Percentiles rank a stretch among this genome's conserved stretches.
phyloP scores from a whole-genome alignment of 2,888 invertebrate species.

The Nezara viridula region DNA sequence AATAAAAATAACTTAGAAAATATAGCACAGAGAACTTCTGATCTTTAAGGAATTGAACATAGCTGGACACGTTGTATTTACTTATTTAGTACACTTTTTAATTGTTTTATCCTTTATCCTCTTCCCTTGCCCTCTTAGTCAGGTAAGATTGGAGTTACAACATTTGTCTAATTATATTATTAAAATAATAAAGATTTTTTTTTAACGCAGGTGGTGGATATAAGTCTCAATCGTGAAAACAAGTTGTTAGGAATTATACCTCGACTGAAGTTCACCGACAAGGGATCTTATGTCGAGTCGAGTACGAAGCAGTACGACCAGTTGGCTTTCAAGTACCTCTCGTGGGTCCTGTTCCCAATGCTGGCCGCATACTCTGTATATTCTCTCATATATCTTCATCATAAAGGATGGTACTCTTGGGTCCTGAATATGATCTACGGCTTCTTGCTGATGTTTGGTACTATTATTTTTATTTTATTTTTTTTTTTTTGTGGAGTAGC shows the following conservation, averaged over 20 bases:
- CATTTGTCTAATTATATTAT: too few species aligned
- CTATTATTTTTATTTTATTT: neutral
- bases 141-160: too few species aligned
- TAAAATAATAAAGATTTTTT: conserved; percentile 36
- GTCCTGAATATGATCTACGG: conserved; percentile 97
- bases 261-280: conserved; percentile 86
- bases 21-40: too few species aligned
- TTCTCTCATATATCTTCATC: conserved; percentile 94
- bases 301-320: conserved; percentile 95
- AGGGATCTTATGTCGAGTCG: conserved; percentile 96
- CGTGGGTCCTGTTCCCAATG: conserved; percentile 96
- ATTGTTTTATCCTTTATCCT: too few species aligned
- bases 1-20: too few species aligned
- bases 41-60: too few species aligned
- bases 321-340: conserved; percentile 95
- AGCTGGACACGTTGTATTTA: too few species aligned
- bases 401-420: conserved; percentile 99
- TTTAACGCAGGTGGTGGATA: conserved; percentile 77
- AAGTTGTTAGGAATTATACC: conserved; percentile 86
- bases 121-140: too few species aligned
- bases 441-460: conserved; percentile 92
- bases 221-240: conserved; percentile 82
- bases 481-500: neutral
- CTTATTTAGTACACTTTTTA: too few species aligned
- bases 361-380: conserved; percentile 94